These are phyloP conservation scores for Amphimedon queenslandica DNA, from an alignment of 37 sponge, comb jelly and placozoan genomes.

Conservation along the genomic window DNA sequence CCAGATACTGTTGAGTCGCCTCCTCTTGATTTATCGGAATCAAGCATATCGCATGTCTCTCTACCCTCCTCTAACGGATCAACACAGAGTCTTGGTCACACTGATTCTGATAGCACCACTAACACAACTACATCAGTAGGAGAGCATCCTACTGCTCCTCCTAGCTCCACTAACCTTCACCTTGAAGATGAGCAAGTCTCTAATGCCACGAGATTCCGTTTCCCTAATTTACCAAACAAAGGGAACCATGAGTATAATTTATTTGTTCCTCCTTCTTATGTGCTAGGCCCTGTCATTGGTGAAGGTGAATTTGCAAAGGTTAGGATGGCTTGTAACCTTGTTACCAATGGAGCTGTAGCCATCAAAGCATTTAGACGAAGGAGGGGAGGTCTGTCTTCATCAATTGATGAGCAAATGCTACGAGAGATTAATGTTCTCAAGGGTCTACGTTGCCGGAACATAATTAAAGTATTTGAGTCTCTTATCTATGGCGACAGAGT, in stretches of 20 bases:
- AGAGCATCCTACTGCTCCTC: neutral
- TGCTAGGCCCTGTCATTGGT: slow-evolving; percentile 43
- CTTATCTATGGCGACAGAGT: slow-evolving; percentile 42
- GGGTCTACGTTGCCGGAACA: slow-evolving; percentile 46
- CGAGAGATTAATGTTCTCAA: slow-evolving; percentile 47
- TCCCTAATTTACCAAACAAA: slow-evolving; percentile 42
- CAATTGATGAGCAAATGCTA: slow-evolving; percentile 60
- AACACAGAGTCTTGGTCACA: neutral
- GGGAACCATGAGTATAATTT: slow-evolving; percentile 53
- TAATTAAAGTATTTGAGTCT: slow-evolving; percentile 35
- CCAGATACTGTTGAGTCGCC: neutral
- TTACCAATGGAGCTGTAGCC: slow-evolving; percentile 24
- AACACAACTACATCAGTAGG: too few species aligned
- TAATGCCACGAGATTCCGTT: neutral
- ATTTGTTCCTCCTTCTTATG: slow-evolving; percentile 52
- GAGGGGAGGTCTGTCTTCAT: slow-evolving; percentile 23
- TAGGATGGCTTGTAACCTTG: slow-evolving; percentile 40
- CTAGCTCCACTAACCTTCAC: neutral
- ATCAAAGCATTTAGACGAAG: slow-evolving; percentile 42
- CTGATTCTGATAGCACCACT: neutral
- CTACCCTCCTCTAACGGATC: neutral
- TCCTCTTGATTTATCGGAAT: neutral
- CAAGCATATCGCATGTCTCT: neutral
- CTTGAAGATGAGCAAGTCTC: neutral
- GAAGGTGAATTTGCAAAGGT: slow-evolving; percentile 64